Base-by-base conservation (phyloP, 2,113 vertebrate species). In the Salvelinus alpinus region DNA sequence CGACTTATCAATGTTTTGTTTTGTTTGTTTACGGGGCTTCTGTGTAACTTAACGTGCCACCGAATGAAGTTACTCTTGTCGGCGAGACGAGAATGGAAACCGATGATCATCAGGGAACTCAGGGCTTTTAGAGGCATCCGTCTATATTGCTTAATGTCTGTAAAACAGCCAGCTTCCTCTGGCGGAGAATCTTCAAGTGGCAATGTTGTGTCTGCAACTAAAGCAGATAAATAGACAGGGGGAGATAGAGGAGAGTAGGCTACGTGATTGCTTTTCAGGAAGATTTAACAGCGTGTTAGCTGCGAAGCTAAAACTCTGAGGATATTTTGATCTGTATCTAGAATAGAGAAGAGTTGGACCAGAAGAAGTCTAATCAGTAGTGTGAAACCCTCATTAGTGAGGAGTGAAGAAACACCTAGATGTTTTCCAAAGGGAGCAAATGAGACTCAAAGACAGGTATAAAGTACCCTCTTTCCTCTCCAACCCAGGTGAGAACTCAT, bases 1-100 rank as follows among this genome's bases (percentile, higher is more conserved):
- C 69, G 73, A 74, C 38, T 68, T 77, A 85, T 72, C 77, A 78
- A 88, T 84, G 81, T 79, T 85, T 79, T 79, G 69, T 76, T 86
- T 81, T 77, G 73, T 25, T 73, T 71, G 64, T 62, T 31, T 64
- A 48, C 73, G 16, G 51, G n/a, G 47, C 71, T 78, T 85, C 70
- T 76, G 81, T 59, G 79, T 80, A 85, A 87, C 88, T 76, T 84
- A 84, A 86, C 73, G 44, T 27, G 78, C 76, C 76, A 84, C 29
- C 74, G 65, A 83, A 79, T 80, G 24, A 78, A 82, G 79, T 59
- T 86, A 78, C 84, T 85, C 78, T 78, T n/a, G 44, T 78, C 81
- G 71, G 72, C 5, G 18, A 13, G 62, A 62, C 70, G 74, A 67
- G 79, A 88, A 83, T 73, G 59, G 75, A 87, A 88, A 82, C 57